Conservation (phyloP, 2,797 vertebrate species). For the Hylomyscus alleni region DNA sequence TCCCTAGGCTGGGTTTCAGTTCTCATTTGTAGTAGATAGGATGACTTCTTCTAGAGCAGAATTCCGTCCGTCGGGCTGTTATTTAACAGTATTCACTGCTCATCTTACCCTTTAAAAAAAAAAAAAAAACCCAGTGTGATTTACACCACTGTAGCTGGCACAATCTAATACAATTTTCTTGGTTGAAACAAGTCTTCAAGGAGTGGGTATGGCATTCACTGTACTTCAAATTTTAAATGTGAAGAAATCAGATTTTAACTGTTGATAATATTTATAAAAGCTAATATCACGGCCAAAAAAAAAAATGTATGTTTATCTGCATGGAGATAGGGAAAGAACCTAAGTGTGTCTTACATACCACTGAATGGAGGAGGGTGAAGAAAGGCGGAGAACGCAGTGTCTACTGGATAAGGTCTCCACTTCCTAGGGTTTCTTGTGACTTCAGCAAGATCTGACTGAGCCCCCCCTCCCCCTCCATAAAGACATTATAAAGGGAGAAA, state of each 20-base stretch:
- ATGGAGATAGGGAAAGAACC: not conserved
- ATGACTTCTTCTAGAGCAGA: not conserved
- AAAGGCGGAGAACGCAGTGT: not conserved
- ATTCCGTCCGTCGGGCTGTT: not conserved
- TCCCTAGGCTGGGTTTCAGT: not conserved
- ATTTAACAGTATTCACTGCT: constrained; percentile 41
- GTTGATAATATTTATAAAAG: not conserved
- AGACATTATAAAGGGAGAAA: not conserved
- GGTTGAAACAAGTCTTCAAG: constrained; percentile 15
- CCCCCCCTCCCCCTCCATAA: not conserved
- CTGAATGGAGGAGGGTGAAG: not conserved
- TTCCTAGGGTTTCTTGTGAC: not conserved
- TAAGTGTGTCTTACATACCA: not conserved
- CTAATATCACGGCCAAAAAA: constrained; percentile 41
- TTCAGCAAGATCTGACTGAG: not conserved
- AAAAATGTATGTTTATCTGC: not conserved
- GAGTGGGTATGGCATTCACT: not conserved
- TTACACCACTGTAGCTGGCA: not conserved
- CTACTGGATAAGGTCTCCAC: not conserved
- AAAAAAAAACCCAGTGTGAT: not conserved
- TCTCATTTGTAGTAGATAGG: constrained; percentile 3
- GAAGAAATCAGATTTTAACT: constrained; percentile 57
- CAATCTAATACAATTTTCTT: constrained; percentile 27
- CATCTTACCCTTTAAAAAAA: constrained; percentile 61
- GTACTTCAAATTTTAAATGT: constrained; percentile 48